phyloP scores from a whole-genome alignment of 2,888 invertebrate genomes.

The Rhagonycha fulva region DNA sequence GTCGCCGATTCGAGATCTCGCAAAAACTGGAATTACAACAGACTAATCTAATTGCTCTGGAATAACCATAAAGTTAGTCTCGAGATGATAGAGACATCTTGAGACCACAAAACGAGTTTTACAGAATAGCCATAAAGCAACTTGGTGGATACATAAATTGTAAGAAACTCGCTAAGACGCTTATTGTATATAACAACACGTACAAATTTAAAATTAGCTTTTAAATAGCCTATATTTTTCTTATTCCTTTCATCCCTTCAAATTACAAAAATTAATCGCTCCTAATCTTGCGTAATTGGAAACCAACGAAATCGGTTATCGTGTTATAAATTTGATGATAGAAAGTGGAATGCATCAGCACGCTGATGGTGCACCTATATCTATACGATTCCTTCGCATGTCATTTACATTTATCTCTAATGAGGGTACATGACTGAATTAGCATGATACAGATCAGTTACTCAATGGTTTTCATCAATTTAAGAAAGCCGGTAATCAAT shows the following conservation, averaged over 20 bases:
- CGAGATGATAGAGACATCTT: constrained; percentile 57
- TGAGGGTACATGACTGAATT: constrained; percentile 44
- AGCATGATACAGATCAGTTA: constrained; percentile 45
- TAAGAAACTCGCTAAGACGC: constrained; percentile 45
- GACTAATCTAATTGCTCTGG: constrained; percentile 56
- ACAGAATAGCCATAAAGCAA: constrained; percentile 56
- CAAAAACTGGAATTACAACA: constrained; percentile 54
- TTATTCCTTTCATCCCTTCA: constrained; percentile 31
- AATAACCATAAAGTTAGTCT: constrained; percentile 55
- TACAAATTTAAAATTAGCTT: constrained; percentile 55
- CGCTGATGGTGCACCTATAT: constrained; percentile 6
- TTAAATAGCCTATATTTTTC: constrained; percentile 35
- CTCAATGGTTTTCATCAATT: constrained; percentile 33
- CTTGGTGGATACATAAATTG: constrained; percentile 53
- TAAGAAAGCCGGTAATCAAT: constrained; percentile 33
- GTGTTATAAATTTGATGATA: constrained; percentile 17
- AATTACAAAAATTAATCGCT: not conserved
- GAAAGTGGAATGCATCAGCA: constrained; percentile 23
- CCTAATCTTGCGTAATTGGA: not conserved
- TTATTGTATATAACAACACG: constrained; percentile 45
- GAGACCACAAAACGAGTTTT: constrained; percentile 54
- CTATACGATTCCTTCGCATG: constrained; percentile 27
- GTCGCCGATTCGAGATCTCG: constrained; percentile 45
- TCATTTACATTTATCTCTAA: constrained; percentile 48
- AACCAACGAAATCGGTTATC: not conserved